A percentile compares a stretch with the other conserved stretches of the same genome.
These are phyloP conservation scores for Cervus canadensis DNA, from an alignment of 2,113 vertebrate genomes.

Conservation along the genomic window DNA sequence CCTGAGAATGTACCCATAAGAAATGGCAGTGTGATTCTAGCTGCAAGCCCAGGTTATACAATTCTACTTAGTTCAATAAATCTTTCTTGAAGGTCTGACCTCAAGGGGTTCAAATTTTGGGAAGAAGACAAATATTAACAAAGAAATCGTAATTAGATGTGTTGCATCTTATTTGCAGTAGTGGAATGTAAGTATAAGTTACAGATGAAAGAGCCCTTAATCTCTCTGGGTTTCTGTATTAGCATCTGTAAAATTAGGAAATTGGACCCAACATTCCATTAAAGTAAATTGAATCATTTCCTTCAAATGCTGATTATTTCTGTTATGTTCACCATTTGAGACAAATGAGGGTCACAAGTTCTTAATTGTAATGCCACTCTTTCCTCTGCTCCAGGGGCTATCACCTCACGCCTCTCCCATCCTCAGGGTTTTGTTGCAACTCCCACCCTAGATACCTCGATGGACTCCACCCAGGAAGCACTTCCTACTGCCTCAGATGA, in stretches of 20 bases:
- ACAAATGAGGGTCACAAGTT: neutral
- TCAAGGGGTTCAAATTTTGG: neutral
- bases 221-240: neutral
- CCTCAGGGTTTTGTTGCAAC: neutral
- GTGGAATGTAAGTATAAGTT: neutral
- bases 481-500: neutral
- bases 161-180: neutral
- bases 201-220: neutral
- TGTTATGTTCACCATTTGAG: neutral
- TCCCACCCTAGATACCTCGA: neutral
- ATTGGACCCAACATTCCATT: neutral
- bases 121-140: neutral
- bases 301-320: neutral
- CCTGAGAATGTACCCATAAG: neutral
- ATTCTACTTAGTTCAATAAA: neutral
- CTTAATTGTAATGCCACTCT: neutral
- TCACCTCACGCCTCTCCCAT: fast-evolving
- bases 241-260: neutral
- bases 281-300: neutral
- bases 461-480: neutral
- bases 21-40: neutral
- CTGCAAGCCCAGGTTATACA: neutral
- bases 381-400: neutral
- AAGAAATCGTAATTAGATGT: neutral
- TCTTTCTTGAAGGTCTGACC: neutral